Conservation (phyloP, 2,113 vertebrate genomes). For the Prietella phreatophila region DNA sequence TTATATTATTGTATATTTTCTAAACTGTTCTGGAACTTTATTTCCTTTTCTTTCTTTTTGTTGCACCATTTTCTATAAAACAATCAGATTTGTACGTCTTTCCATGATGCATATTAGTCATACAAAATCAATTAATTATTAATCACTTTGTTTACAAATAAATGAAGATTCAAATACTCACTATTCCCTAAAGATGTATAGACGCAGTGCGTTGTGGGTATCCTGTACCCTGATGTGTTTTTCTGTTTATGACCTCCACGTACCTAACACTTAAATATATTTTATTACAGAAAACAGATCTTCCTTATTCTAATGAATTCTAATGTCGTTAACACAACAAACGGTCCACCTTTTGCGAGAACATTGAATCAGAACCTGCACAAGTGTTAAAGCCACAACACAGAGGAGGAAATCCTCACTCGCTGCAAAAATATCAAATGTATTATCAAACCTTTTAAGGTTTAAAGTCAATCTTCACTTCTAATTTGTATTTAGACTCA, state of each 20-base stretch:
- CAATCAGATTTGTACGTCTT: neutral
- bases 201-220: neutral
- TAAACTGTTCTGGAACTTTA: neutral
- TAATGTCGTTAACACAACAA: too few relatives aligned
- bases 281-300: neutral
- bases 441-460: neutral
- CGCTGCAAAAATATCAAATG: neutral
- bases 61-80: neutral
- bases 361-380: neutral
- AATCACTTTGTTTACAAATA: neutral
- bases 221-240: neutral
- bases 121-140: neutral
- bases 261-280: neutral
- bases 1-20: neutral
- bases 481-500: neutral
- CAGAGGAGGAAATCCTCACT: neutral
- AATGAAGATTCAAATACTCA: neutral
- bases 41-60: neutral
- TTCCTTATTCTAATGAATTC: neutral
- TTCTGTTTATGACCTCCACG: neutral
- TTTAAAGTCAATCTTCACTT: neutral
- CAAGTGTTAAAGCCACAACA: neutral
- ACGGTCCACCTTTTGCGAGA: too few relatives aligned
- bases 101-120: neutral
- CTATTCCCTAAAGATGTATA: neutral